Conservation (phyloP, 2,113 vertebrate genomes). For the Boulengeromyrus knoepffleri region DNA sequence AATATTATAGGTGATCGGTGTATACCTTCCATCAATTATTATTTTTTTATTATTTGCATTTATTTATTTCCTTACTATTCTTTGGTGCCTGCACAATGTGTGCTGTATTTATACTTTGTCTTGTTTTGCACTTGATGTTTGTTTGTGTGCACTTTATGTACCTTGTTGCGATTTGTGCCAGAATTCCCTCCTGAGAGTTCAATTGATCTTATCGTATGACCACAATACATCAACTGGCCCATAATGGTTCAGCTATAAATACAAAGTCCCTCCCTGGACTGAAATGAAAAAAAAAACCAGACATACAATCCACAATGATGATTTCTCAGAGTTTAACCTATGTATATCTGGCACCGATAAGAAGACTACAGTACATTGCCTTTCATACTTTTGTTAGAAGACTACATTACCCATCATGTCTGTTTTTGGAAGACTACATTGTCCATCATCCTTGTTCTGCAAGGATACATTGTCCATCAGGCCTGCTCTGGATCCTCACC, state of each 20-base stretch:
- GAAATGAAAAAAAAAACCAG: background rate
- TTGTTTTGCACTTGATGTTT: background rate
- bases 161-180: too few species aligned
- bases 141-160: background rate
- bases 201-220: background rate
- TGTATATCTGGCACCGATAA: background rate
- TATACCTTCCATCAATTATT: background rate
- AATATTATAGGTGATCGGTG: background rate
- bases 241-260: background rate
- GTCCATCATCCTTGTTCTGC: background rate
- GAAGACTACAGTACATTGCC: background rate
- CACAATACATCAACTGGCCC: background rate
- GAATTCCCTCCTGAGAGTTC: background rate
- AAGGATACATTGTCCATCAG: background rate
- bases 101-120: background rate
- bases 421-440: background rate
- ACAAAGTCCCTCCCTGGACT: background rate
- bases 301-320: background rate
- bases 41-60: background rate
- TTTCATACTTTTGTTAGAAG: background rate
- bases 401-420: background rate
- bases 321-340: background rate
- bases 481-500: background rate
- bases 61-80: background rate
- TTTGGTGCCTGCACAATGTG: background rate